Evolutionary conservation across 2,888 invertebrate genomes (phyloP), one percentile per base, ranked within the genome.

Genomic region (Allolobophora icterica): DNA sequence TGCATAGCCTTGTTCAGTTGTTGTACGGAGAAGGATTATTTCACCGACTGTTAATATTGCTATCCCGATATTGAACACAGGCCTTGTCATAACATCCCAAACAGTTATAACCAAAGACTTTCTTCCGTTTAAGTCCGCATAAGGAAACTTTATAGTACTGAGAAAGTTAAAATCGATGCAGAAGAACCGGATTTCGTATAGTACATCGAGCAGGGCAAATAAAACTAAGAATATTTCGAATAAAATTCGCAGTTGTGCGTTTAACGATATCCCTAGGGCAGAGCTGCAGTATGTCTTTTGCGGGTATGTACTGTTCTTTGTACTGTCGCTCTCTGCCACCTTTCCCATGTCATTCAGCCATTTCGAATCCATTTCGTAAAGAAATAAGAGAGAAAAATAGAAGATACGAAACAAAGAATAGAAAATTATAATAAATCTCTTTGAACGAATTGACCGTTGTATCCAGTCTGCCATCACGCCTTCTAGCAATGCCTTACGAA

Each of bases 321-420:
- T n/a, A 83, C 17, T 83, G 17, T 38, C 90, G 21, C 34, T 17
- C 33, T 35, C 15, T n/a, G 45, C 33, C 17, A 90, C 24, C 34
- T 35, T 58, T n/a, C 58, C 90, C 33, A 90, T 83, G n/a, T n/a
- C n/a, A n/a, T n/a, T n/a, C n/a, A n/a, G n/a, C n/a, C n/a, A n/a
- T n/a, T n/a, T n/a, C n/a, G 34, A 34, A 90, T 90, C 90, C 90
- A 90, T 90, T 33, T 90, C 90, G 83, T 58, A 35, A 21, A 90
- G 6, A 24, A 42, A 33, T 34, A 71, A 71, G n/a, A 90, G 30
- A 6, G 71, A 38, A 34, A 90, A 33, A 24, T 71, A 90, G n/a
- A 90, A 21, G 21, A 58, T 30, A 13, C 58, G 71, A 5, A 71
- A 19, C 34, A 90, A 4, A 34, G 71, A 71, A 52, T 71, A 90